Percentiles rank a stretch among this genome's conserved stretches.
Evolutionary conservation across 1,140 invertebrate genomes (phyloP).

Genomic region (Sipha flava): DNA sequence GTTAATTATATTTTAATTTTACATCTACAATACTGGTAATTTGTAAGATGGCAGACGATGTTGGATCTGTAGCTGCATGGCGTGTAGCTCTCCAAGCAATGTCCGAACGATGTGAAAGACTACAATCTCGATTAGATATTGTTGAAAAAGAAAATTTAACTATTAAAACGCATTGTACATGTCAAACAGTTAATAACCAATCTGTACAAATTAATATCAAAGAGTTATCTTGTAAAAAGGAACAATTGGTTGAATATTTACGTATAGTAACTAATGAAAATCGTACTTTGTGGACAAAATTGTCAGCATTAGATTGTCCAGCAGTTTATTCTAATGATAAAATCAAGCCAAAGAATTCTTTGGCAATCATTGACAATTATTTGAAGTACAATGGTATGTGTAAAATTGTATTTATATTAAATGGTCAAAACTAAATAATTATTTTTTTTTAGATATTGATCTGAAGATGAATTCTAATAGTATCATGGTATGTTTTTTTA

Average conservation of each 20-base stretch:
- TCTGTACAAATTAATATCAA: slow-evolving; percentile 56
- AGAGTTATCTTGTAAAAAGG: slow-evolving; percentile 55
- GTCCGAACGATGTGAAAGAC: slow-evolving; percentile 63
- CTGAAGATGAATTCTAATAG: background rate
- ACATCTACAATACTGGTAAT: background rate
- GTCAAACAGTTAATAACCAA: slow-evolving; percentile 46
- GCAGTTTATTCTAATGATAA: slow-evolving; percentile 29
- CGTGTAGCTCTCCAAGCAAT: slow-evolving; percentile 68
- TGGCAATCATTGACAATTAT: slow-evolving; percentile 34
- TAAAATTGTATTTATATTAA: too few relatives aligned
- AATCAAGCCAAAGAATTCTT: slow-evolving; percentile 35
- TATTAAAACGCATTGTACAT: slow-evolving; percentile 47
- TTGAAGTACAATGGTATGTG: slow-evolving; percentile 14
- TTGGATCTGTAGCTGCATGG: slow-evolving; percentile 51
- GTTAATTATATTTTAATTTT: background rate
- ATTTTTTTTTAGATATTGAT: slow-evolving; percentile 1
- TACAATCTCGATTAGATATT: slow-evolving; percentile 57
- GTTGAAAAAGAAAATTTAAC: slow-evolving; percentile 66
- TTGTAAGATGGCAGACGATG: background rate
- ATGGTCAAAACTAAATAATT: background rate
- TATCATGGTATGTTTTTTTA: background rate
- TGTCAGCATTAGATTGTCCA: slow-evolving; percentile 44
- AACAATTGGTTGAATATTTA: slow-evolving; percentile 62
- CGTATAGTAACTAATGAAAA: slow-evolving; percentile 72
- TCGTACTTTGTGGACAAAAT: slow-evolving; percentile 62